phyloP scores from a whole-genome alignment of 2,797 vertebrate species.

The Pipistrellus nathusii region DNA sequence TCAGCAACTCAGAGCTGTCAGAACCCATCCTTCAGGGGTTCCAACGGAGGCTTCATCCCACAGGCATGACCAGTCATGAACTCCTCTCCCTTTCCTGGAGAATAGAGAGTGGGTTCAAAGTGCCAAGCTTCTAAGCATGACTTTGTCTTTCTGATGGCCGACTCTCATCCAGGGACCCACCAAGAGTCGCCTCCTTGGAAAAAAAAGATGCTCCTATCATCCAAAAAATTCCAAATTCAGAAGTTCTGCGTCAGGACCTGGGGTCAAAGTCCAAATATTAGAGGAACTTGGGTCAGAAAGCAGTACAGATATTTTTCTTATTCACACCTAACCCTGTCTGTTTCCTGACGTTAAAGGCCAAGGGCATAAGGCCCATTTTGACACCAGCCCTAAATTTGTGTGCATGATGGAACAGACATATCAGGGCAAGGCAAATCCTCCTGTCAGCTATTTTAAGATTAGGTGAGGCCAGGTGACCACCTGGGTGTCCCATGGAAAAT shows the following conservation, averaged over 20 bases:
- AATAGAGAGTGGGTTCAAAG: neutral
- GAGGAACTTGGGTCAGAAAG: neutral
- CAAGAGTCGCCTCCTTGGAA: neutral
- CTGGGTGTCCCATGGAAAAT: neutral
- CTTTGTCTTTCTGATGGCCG: neutral
- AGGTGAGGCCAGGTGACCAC: neutral
- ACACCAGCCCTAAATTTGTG: neutral
- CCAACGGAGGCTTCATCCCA: neutral
- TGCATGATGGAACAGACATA: neutral
- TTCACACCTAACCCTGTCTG: neutral
- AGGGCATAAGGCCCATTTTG: neutral
- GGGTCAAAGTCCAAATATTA: neutral
- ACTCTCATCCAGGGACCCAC: neutral
- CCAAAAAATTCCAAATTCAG: neutral
- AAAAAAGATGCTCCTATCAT: neutral
- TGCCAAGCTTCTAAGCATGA: neutral
- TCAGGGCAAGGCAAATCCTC: neutral
- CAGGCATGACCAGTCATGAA: neutral
- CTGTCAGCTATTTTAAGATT: neutral
- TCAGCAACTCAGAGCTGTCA: neutral
- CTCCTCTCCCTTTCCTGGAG: neutral
- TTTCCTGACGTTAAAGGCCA: neutral
- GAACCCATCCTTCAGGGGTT: neutral
- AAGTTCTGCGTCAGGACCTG: neutral
- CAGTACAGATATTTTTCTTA: neutral